Evolutionary conservation across 2,113 vertebrate genomes (phyloP).

Genomic region (Marcusenius ussheri): DNA sequence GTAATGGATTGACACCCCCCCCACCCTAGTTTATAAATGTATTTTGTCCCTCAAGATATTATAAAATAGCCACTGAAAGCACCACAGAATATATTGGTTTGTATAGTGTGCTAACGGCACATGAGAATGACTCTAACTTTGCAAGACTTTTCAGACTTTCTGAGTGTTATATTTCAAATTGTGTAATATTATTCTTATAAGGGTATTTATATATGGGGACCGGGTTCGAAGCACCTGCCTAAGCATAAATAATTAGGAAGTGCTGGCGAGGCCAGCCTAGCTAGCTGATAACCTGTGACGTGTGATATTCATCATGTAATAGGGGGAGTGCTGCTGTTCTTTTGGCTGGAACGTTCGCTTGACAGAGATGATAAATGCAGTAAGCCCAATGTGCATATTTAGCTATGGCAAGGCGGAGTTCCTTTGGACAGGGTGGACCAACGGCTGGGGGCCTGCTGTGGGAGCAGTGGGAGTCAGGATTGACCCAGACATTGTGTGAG

Average conservation of each 20-base stretch:
- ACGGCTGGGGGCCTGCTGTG: background rate
- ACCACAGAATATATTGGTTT: background rate
- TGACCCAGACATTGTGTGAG: background rate
- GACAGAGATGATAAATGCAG: background rate
- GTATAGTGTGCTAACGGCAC: background rate
- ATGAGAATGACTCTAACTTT: background rate
- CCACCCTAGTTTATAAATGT: background rate
- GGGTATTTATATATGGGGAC: background rate
- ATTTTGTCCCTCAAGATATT: background rate
- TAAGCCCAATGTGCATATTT: background rate
- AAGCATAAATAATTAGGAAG: background rate
- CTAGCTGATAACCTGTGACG: background rate
- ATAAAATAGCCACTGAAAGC: background rate
- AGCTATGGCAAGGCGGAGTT: background rate
- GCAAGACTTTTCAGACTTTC: background rate
- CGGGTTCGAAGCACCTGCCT: background rate
- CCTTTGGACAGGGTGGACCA: background rate
- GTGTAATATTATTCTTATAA: background rate
- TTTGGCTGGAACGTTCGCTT: background rate
- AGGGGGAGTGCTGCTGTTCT: background rate
- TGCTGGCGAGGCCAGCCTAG: background rate
- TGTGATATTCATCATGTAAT: background rate
- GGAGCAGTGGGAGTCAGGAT: background rate
- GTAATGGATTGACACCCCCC: background rate
- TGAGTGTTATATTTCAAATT: background rate